These are phyloP conservation scores for zebrafish (Danio rerio) DNA, from an alignment of 2,113 vertebrate genomes.

Conservation along the genomic window GRCz12tu NC_133192.1:30743001-30743500, in stretches of 20 bases:
- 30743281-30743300: neutral
- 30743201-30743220: constrained; percentile 1
- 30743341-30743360: too few relatives aligned
- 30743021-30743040: constrained; percentile 19
- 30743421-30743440: too few relatives aligned
- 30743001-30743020: neutral
- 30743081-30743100: constrained; percentile 35
- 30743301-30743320: too few relatives aligned
- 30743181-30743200: neutral
- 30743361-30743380: too few relatives aligned
- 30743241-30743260: neutral
- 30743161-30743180: too few relatives aligned
- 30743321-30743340: too few relatives aligned
- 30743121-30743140: neutral
- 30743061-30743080: neutral
- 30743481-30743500: too few relatives aligned
- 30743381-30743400: too few relatives aligned
- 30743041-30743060: neutral
- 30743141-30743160: neutral
- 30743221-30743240: neutral
- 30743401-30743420: too few relatives aligned
- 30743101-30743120: constrained; percentile 23
- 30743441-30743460: too few relatives aligned
- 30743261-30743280: neutral
- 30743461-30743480: too few relatives aligned